These are phyloP conservation scores for Chaetogeoica ovagalla DNA, from an alignment of 2,888 invertebrate genomes.

Conservation along the genomic window DNA sequence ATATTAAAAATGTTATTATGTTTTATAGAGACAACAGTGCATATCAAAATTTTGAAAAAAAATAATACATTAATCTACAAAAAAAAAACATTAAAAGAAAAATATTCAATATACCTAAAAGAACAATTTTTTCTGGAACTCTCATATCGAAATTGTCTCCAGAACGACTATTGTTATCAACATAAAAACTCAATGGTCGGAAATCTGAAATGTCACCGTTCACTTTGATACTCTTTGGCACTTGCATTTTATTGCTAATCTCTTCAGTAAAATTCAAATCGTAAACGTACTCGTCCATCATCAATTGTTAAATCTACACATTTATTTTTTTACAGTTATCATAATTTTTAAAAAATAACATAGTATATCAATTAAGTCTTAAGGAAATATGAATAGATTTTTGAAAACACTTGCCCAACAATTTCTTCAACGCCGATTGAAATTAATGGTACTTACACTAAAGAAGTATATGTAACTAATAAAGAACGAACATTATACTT, in stretches of 20 bases:
- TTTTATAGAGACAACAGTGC: no score
- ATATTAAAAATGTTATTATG: neutral
- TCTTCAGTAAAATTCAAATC: conserved; percentile 75
- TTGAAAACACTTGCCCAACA: no score
- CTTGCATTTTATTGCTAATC: conserved; percentile 79
- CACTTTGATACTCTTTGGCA: conserved; percentile 77
- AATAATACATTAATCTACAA: neutral
- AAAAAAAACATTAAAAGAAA: neutral
- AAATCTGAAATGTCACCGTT: conserved; percentile 64
- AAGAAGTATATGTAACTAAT: no score
- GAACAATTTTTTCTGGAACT: conserved; percentile 90
- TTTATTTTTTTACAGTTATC: neutral
- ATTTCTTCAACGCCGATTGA: no score
- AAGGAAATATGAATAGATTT: no score
- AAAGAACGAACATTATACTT: neutral
- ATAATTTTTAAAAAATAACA: neutral
- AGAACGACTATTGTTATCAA: conserved; percentile 36
- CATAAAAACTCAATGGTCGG: conserved; percentile 29
- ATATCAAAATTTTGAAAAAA: no score
- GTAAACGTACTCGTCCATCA: conserved; percentile 62
- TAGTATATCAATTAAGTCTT: neutral
- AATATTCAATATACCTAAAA: conserved; percentile 67
- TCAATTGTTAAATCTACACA: neutral
- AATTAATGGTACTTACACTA: no score
- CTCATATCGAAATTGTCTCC: conserved; percentile 78